phyloP scores from a whole-genome alignment of 1,140 invertebrate species.

The Dolichoris vasculosae region DNA sequence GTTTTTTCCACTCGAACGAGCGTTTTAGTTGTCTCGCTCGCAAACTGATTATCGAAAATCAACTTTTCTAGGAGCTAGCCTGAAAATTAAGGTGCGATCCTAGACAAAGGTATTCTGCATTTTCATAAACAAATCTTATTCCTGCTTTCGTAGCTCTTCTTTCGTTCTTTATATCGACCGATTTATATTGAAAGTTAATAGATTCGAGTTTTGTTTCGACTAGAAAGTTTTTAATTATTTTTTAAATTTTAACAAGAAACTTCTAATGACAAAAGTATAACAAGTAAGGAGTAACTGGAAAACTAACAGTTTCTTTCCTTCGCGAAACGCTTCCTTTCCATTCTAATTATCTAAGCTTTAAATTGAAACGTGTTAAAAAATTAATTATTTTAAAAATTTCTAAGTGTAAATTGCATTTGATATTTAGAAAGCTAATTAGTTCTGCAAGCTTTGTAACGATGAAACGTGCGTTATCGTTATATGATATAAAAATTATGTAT shows the following conservation, averaged over 20 bases:
- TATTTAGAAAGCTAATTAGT: neutral
- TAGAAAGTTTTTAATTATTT: neutral
- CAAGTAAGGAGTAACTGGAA: neutral
- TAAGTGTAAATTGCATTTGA: neutral
- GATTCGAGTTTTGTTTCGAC: neutral
- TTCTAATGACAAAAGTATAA: constrained; percentile 8
- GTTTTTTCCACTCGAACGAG: neutral
- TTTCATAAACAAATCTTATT: neutral
- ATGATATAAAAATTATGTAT: neutral
- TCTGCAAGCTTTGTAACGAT: neutral
- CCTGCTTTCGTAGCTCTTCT: neutral
- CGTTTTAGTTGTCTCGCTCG: neutral
- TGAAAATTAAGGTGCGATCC: neutral
- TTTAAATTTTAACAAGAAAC: neutral
- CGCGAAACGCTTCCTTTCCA: neutral
- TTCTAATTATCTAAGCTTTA: neutral
- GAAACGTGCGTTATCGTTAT: neutral
- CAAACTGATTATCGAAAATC: neutral
- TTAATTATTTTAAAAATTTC: neutral
- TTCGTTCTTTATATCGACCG: neutral
- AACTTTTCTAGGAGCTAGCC: neutral
- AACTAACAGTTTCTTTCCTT: neutral
- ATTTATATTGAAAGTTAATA: constrained; percentile 14
- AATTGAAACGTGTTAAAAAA: neutral
- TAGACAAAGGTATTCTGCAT: neutral